Base-by-base conservation (phyloP, 2,888 invertebrate species). In the Phlogophora meticulosa region DNA sequence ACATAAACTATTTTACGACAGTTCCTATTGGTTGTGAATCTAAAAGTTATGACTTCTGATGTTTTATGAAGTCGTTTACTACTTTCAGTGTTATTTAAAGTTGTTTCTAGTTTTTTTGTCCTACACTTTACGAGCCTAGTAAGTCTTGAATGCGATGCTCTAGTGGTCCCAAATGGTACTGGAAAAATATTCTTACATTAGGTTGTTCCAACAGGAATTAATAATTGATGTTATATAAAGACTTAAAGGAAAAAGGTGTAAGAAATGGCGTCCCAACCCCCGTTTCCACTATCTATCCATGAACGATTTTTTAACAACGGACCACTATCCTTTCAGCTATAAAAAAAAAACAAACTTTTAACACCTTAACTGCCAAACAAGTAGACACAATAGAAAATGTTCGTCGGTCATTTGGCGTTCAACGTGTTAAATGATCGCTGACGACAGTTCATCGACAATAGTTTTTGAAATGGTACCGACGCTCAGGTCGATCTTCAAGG, bases 21-120 rank as follows among this genome's bases (percentile, higher is more conserved):
- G 15, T 55, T 65, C n/a, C n/a, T 45, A 49, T 72, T 78, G 55
- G 40, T 42, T 49, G 36, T 36, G 45, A 76, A 51, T 59, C 10
- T 57, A 7, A 42, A 56, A 55, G 36, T 32, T 48, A 58, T 62
- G 48, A 42, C 45, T 52, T 20, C 13, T 24, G 28, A 42, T 28
- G 28, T 46, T 63, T 73, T 76, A 64, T 71, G 36, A 32, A 43
- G 42, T 38, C 36, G 28, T 70, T 72, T 56, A 48, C 15, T 57
- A 28, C 20, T 28, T 36, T 17, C 24, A 65, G 45, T 70, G 46
- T 46, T 52, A 40, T 20, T 46, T 51, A 60, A n/a, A 9, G 28
- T 9, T 17, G 15, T 7, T 20, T 52, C 13, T 20, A 46, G 32
- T 68, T 68, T 61, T 68, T 61, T 40, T 72, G 32, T 3, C 20